These are phyloP conservation scores for Pipistrellus pipistrellus DNA, from an alignment of 2,797 vertebrate genomes.

Conservation along the genomic window DNA sequence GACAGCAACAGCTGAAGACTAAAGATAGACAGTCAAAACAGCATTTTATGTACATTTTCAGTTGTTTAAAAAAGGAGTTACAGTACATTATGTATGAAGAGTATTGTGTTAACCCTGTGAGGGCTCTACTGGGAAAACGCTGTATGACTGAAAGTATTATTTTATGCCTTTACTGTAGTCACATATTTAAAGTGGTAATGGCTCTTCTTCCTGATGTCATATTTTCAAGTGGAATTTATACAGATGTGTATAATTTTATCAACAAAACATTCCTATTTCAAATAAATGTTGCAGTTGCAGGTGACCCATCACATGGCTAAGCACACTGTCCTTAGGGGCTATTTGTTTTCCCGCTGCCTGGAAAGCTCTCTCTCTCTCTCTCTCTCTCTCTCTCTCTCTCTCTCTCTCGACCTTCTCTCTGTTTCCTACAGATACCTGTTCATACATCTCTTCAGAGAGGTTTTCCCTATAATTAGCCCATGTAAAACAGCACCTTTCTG, in stretches of 20 bases:
- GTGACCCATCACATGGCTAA: not conserved
- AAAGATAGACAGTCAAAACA: constrained; percentile 88
- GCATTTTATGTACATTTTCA: constrained; percentile 82
- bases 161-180: not conserved
- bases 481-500: not conserved
- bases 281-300: not conserved
- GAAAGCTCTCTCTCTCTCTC: not conserved
- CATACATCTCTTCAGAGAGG: not conserved
- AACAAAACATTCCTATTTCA: not conserved
- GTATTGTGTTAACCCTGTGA: constrained; percentile 73
- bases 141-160: not conserved
- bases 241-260: not conserved
- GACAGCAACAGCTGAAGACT: constrained; percentile 84
- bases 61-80: constrained; percentile 80
- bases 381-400: not conserved
- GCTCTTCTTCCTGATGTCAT: not conserved
- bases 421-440: not conserved
- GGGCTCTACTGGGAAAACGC: constrained; percentile 30
- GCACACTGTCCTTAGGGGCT: not conserved
- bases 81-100: constrained; percentile 69
- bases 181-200: constrained; percentile 5
- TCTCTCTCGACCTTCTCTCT: not conserved
- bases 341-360: not conserved
- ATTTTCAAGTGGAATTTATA: constrained; percentile 17
- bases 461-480: not conserved